Conservation (phyloP, 1,140 invertebrate species). For the Drosophila auraria region DNA sequence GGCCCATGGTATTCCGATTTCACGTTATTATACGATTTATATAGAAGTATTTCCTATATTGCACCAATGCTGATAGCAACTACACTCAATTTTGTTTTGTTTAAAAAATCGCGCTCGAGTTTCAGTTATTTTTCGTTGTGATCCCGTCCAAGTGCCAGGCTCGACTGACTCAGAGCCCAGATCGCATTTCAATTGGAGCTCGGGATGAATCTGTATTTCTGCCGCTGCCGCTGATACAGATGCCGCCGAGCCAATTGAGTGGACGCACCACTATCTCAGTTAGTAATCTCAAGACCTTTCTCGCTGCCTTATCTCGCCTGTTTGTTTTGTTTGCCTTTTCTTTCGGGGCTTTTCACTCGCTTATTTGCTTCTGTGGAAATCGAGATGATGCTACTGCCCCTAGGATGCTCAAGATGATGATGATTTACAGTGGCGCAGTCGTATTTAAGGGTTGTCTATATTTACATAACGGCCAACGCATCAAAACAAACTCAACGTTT, state of each 20-base stretch:
- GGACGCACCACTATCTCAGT: slow-evolving; percentile 44
- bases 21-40: slow-evolving; percentile 7
- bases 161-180: slow-evolving; percentile 48
- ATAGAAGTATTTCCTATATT: slow-evolving; percentile 2
- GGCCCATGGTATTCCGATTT: slow-evolving; percentile 26
- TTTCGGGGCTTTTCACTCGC: slow-evolving; percentile 52
- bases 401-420: slow-evolving; percentile 17
- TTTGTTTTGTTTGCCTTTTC: slow-evolving; percentile 48
- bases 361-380: slow-evolving; percentile 41
- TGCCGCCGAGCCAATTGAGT: slow-evolving; percentile 56
- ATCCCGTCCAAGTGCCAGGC: slow-evolving; percentile 40
- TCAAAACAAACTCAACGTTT: slow-evolving; percentile 37
- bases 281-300: slow-evolving; percentile 62
- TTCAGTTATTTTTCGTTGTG: slow-evolving; percentile 32
- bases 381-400: slow-evolving; percentile 18
- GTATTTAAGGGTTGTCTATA: slow-evolving; percentile 36
- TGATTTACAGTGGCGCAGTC: slow-evolving; percentile 63
- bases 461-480: slow-evolving; percentile 51
- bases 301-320: slow-evolving; percentile 51
- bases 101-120: neutral
- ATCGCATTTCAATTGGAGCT: slow-evolving; percentile 46
- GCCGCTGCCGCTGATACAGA: slow-evolving; percentile 25
- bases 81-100: neutral
- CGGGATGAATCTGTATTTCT: slow-evolving; percentile 38
- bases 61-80: slow-evolving; percentile 34